Evolutionary conservation across 1,140 invertebrate genomes (phyloP).

Genomic region (Leguminivora glycinivorella): DNA sequence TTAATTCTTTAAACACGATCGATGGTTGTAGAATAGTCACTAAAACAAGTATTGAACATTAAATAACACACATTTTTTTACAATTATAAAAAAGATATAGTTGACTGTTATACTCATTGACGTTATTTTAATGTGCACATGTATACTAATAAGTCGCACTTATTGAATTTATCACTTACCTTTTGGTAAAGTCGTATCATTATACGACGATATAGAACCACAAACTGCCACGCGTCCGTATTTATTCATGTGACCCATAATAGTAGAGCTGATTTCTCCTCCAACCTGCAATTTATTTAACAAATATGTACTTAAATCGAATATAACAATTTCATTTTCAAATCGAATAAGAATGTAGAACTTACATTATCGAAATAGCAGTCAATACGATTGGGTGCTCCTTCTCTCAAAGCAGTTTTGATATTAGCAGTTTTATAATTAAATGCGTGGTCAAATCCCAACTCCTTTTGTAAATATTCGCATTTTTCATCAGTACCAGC

Average conservation of each 20-base stretch:
- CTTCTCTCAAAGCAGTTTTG: slow-evolving; percentile 77
- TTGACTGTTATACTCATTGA: no score
- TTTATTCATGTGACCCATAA: slow-evolving; percentile 82
- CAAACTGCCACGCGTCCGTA: slow-evolving; percentile 83
- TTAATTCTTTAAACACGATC: slow-evolving; percentile 79
- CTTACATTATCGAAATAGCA: slow-evolving; percentile 88
- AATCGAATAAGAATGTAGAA: slow-evolving; percentile 14
- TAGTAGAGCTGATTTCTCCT: slow-evolving; percentile 81
- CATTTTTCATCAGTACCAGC: slow-evolving; percentile 82
- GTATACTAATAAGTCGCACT: no score
- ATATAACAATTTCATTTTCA: background rate
- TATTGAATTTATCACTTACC: slow-evolving; percentile 37
- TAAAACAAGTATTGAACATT: slow-evolving; percentile 39
- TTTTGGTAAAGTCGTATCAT: slow-evolving; percentile 66
- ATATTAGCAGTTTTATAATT: slow-evolving; percentile 82
- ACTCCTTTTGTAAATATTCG: slow-evolving; percentile 80
- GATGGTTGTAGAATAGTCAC: slow-evolving; percentile 65
- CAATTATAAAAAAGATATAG: no score
- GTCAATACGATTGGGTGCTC: slow-evolving; percentile 84
- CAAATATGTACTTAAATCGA: slow-evolving; percentile 11
- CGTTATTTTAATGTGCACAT: no score
- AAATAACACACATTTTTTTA: no score
- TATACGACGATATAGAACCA: slow-evolving; percentile 83
- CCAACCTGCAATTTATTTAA: slow-evolving; percentile 79
- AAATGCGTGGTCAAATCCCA: slow-evolving; percentile 82